A percentile compares a stretch with the other conserved stretches of the same genome.
These are phyloP conservation scores for Gymnocephalus cernua DNA, from an alignment of 2,113 vertebrate genomes.

Conservation along the genomic window DNA sequence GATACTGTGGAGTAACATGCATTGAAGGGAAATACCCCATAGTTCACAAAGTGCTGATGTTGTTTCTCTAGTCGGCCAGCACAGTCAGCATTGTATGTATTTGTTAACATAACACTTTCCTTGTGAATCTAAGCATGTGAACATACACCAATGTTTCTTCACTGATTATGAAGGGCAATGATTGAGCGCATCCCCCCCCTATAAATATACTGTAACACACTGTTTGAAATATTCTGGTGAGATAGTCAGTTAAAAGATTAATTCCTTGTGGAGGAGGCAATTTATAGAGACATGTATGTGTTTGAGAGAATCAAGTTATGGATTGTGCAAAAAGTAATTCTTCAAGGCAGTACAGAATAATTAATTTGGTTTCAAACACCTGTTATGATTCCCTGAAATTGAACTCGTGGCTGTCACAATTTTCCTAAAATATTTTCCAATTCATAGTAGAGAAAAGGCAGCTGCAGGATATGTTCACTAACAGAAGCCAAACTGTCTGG, in stretches of 20 bases:
- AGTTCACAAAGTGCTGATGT: slow-evolving; percentile 6
- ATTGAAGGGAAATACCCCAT: slow-evolving; percentile 7
- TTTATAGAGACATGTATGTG: neutral
- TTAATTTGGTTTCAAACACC: slow-evolving; percentile 5
- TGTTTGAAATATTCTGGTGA: neutral
- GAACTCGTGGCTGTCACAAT: slow-evolving; percentile 21
- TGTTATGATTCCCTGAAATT: slow-evolving; percentile 8
- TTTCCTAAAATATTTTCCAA: slow-evolving; percentile 32
- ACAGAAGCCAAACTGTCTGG: slow-evolving; percentile 35
- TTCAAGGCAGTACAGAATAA: neutral
- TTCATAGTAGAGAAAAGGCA: slow-evolving; percentile 14
- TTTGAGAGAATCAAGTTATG: neutral
- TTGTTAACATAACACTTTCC: neutral
- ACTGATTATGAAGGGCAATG: neutral
- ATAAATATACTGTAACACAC: neutral
- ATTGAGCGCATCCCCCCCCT: neutral
- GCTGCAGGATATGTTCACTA: slow-evolving; percentile 25
- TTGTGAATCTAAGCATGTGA: neutral
- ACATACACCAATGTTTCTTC: neutral
- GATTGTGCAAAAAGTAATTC: slow-evolving; percentile 2
- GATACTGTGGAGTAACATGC: neutral
- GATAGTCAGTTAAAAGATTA: neutral
- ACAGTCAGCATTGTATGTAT: neutral
- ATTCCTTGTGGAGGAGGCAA: neutral
- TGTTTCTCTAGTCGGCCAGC: neutral